Evolutionary conservation across 2,888 invertebrate genomes (phyloP).

Genomic region (Papilio elwesi): DNA sequence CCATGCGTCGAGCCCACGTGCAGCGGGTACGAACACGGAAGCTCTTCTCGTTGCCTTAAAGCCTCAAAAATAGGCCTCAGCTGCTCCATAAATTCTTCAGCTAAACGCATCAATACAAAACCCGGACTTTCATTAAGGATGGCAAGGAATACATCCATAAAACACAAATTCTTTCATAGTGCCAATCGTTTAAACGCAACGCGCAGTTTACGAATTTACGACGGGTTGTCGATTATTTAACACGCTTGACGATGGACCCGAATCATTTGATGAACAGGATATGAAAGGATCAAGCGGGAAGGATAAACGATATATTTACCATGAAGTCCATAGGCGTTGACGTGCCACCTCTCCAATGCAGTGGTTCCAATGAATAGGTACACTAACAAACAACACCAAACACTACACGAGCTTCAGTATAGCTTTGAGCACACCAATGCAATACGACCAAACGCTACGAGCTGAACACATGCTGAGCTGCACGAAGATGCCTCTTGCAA

Average conservation of each 20-base stretch:
- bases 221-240: constrained; percentile 75
- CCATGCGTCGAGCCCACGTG: constrained; percentile 90
- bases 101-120: constrained; percentile 86
- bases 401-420: constrained; percentile 81
- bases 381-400: constrained; percentile 80
- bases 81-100: constrained; percentile 97
- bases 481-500: constrained; percentile 77
- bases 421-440: constrained; percentile 82
- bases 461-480: constrained; percentile 81
- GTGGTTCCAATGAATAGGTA: constrained; percentile 76
- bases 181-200: constrained; percentile 78
- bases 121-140: constrained; percentile 75
- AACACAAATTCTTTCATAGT: constrained; percentile 74
- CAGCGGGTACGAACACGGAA: constrained; percentile 95
- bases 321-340: constrained; percentile 76
- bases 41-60: constrained; percentile 94
- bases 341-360: constrained; percentile 84
- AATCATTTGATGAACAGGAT: constrained; percentile 57
- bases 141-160: constrained; percentile 59
- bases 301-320: constrained; percentile 79
- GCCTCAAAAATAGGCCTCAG: constrained; percentile 98
- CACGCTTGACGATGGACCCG: constrained; percentile 72
- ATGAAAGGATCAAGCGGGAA: constrained; percentile 74
- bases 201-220: constrained; percentile 60
- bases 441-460: constrained; percentile 81